These are phyloP conservation scores for Drosophila nigricruria DNA, from an alignment of 2,888 invertebrate species.

Conservation along the genomic window DNA sequence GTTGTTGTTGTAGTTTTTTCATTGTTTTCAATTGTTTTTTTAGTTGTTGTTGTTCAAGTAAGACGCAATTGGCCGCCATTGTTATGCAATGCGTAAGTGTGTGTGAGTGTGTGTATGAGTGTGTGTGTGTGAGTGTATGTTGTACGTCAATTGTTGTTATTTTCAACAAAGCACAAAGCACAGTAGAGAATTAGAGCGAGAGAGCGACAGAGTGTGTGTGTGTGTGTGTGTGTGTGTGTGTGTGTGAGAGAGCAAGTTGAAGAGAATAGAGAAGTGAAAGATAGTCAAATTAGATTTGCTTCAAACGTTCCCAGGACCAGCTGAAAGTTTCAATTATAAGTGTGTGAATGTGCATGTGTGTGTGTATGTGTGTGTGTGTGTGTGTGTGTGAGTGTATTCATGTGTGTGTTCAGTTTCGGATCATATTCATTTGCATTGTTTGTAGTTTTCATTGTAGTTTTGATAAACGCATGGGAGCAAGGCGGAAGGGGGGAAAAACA, in stretches of 20 bases:
- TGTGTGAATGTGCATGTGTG: constrained; percentile 15
- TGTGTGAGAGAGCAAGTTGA: constrained; percentile 42
- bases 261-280: constrained; percentile 74
- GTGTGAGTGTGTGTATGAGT: constrained; percentile 34
- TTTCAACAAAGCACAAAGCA: constrained; percentile 47
- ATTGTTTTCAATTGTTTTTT: constrained; percentile 40
- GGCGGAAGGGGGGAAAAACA: constrained; percentile 17
- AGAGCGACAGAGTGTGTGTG: constrained; percentile 3
- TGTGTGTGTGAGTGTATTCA: constrained; percentile 21
- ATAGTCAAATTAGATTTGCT: constrained; percentile 85
- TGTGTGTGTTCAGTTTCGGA: constrained; percentile 27
- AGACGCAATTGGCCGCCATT: constrained; percentile 57
- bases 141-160: constrained; percentile 31
- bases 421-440: constrained; percentile 68
- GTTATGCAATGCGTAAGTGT: constrained; percentile 37
- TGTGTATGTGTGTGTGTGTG: constrained; percentile 14
- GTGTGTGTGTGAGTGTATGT: constrained; percentile 35
- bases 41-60: constrained; percentile 38
- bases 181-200: constrained; percentile 34
- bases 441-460: constrained; percentile 66
- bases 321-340: constrained; percentile 71
- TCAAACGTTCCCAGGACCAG: constrained; percentile 85
- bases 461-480: constrained; percentile 39
- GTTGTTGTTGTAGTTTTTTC: constrained; percentile 50
- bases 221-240: constrained; percentile 18